These are phyloP conservation scores for Mirza zaza DNA, from an alignment of 2,113 vertebrate genomes.

Conservation along the genomic window DNA sequence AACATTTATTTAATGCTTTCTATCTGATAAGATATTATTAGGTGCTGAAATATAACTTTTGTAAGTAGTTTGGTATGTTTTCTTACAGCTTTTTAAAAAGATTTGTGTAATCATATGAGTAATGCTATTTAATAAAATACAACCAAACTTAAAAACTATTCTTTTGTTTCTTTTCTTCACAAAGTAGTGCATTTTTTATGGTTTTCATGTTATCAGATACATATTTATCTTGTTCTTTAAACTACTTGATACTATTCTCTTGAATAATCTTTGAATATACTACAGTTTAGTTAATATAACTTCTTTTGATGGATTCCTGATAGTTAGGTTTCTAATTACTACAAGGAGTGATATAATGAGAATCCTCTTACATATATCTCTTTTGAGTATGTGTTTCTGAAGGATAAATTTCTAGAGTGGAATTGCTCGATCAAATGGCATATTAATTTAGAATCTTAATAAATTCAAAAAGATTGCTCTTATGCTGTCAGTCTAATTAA, in stretches of 20 bases:
- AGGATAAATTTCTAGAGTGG: background rate
- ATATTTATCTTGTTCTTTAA: background rate
- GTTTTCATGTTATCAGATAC: background rate
- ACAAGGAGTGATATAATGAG: background rate
- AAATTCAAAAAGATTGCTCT: background rate
- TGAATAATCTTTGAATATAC: background rate
- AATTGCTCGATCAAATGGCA: background rate
- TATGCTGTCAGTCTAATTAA: background rate
- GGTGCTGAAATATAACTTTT: background rate
- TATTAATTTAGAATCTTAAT: slow-evolving; percentile 21
- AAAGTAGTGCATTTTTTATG: background rate
- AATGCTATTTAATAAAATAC: background rate
- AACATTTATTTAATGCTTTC: slow-evolving; percentile 1
- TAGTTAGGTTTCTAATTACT: background rate
- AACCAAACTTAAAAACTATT: background rate
- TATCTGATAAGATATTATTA: background rate
- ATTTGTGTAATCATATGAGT: background rate
- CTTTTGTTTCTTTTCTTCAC: background rate
- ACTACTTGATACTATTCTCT: background rate
- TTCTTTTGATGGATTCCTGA: background rate
- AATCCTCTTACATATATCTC: background rate
- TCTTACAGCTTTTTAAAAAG: background rate
- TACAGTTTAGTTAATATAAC: background rate
- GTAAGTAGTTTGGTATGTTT: background rate
- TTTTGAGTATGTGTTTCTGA: background rate